Percentiles rank a stretch among this genome's conserved stretches.
These are phyloP conservation scores for Oxyruncus cristatus DNA, from an alignment of 2,113 vertebrate species.

Conservation along the genomic window DNA sequence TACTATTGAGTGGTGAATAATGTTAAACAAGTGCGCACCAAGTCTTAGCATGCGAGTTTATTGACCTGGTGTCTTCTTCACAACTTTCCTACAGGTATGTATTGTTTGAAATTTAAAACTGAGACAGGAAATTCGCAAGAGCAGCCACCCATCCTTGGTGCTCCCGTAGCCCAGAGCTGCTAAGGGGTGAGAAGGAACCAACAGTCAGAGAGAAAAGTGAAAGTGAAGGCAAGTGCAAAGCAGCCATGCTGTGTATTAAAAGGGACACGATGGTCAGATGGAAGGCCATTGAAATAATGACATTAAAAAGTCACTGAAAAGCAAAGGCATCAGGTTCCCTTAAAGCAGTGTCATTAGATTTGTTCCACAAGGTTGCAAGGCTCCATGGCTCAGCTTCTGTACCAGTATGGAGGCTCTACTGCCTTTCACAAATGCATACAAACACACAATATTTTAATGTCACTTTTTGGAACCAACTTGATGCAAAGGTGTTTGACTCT, in stretches of 20 bases:
- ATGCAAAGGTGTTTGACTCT: conserved; percentile 2
- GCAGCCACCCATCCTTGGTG: neutral
- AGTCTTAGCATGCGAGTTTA: neutral
- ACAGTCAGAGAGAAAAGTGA: no score
- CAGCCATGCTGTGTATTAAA: rapidly evolving
- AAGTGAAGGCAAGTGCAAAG: neutral
- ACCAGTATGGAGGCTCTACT: neutral
- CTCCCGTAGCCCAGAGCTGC: neutral
- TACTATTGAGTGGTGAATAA: neutral
- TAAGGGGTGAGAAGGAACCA: no score
- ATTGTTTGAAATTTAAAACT: rapidly evolving
- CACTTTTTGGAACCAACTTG: neutral
- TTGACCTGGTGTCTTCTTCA: neutral
- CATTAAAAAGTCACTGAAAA: neutral
- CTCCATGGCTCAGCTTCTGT: neutral
- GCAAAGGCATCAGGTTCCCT: neutral
- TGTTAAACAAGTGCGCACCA: neutral
- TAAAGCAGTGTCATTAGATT: neutral
- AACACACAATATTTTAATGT: neutral
- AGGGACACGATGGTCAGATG: neutral
- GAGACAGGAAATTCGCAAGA: neutral
- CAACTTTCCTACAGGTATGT: neutral
- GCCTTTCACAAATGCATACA: neutral
- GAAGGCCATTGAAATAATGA: neutral
- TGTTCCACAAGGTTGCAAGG: neutral